phyloP scores from a whole-genome alignment of 2,888 invertebrate genomes.

The Falcaria lacertinaria region DNA sequence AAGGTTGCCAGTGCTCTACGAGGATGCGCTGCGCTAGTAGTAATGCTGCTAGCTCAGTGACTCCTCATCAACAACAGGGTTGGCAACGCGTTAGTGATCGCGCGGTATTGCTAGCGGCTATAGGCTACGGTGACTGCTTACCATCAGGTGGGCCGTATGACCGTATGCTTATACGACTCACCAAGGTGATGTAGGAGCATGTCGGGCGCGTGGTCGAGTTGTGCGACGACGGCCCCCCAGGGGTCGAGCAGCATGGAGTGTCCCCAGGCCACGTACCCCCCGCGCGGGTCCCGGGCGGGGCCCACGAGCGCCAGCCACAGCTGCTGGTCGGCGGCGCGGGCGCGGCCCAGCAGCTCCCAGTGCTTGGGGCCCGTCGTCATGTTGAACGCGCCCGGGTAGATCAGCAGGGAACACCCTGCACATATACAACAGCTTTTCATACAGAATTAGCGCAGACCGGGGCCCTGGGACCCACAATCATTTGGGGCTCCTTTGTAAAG shows the following conservation, averaged over 20 bases:
- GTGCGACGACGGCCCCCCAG: conserved; percentile 87
- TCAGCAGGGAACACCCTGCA: conserved; percentile 89
- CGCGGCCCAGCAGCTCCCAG: conserved; percentile 91
- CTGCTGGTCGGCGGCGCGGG: conserved; percentile 93
- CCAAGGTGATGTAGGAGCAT: conserved; percentile 88
- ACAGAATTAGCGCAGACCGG: too few relatives aligned
- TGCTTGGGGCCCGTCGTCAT: conserved; percentile 97
- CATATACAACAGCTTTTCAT: too few relatives aligned
- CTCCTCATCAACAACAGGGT: too few relatives aligned
- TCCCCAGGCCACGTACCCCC: conserved; percentile 93
- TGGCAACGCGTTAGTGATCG: too few relatives aligned
- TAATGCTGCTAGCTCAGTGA: too few relatives aligned
- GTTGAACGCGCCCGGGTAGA: conserved; percentile 98
- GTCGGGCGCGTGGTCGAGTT: conserved; percentile 85
- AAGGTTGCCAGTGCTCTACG: too few relatives aligned
- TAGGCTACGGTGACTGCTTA: too few relatives aligned
- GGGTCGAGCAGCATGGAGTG: conserved; percentile 92
- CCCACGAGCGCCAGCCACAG: conserved; percentile 91
- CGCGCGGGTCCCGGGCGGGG: conserved; percentile 86
- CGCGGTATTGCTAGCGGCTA: too few relatives aligned
- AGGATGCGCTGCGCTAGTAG: too few relatives aligned
- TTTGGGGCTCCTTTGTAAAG: too few relatives aligned
- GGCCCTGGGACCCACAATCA: too few relatives aligned
- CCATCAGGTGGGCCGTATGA: too few relatives aligned
- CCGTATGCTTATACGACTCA: conserved; percentile 29